phyloP scores from a whole-genome alignment of 35 echinoderm and acorn worm genomes.

The Lytechinus pictus region DNA sequence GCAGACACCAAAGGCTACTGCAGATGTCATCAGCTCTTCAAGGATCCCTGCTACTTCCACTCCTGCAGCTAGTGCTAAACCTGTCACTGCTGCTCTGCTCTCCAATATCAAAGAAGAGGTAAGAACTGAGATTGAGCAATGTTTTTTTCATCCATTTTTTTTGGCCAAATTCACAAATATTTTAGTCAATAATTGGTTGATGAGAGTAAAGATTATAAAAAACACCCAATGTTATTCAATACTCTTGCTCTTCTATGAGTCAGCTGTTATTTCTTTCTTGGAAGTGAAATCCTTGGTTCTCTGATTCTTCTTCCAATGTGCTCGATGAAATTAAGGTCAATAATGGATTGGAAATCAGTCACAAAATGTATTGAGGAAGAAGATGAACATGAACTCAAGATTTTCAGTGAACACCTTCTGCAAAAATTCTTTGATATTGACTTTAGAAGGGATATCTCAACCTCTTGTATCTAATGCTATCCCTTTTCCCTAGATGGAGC shows the following conservation, averaged over 20 bases:
- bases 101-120: constrained; percentile 88
- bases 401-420: too few species aligned
- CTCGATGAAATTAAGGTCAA: not conserved
- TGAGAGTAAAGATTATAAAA: too few species aligned
- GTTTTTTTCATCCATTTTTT: not conserved
- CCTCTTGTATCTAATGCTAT: not conserved
- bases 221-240: not conserved
- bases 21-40: not conserved
- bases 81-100: constrained; percentile 66
- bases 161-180: too few species aligned
- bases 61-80: constrained; percentile 38
- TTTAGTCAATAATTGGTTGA: too few species aligned
- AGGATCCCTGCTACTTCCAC: constrained; percentile 38
- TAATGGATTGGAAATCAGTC: not conserved
- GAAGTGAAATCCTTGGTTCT: not conserved
- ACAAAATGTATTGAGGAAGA: not conserved
- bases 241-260: not conserved
- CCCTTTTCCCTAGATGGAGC: constrained; percentile 67
- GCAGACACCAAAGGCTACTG: constrained; percentile 13
- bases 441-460: too few species aligned
- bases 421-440: too few species aligned
- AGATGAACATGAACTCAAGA: not conserved
- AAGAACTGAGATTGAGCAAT: not conserved
- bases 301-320: not conserved
- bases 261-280: not conserved